Percentiles rank a stretch among this genome's conserved stretches.
Conservation (phyloP, 1,140 invertebrate species). For the Octopus sinensis region DNA sequence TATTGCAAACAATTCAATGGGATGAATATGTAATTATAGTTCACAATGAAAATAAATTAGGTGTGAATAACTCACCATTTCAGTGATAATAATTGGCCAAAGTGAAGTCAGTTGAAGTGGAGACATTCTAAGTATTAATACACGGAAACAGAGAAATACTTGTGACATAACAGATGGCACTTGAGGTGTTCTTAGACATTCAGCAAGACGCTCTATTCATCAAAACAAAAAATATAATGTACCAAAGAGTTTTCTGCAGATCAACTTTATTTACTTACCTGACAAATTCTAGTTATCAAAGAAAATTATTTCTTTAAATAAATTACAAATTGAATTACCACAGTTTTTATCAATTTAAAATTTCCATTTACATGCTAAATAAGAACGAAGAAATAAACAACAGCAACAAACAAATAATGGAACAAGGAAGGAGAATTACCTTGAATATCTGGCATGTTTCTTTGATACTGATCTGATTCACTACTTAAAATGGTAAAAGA, state of each 20-base stretch:
- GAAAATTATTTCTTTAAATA: too few relatives aligned
- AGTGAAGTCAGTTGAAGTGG: conserved; percentile 82
- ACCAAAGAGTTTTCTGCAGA: too few relatives aligned
- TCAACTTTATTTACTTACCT: too few relatives aligned
- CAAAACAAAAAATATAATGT: neutral
- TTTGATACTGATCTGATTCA: conserved; percentile 87
- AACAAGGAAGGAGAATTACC: conserved; percentile 60
- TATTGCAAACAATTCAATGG: too few relatives aligned
- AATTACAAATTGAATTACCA: too few relatives aligned
- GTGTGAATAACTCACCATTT: conserved; percentile 65
- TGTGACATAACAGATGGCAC: conserved; percentile 80
- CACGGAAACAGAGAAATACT: conserved; percentile 87
- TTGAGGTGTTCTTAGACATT: conserved; percentile 76
- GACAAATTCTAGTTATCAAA: too few relatives aligned
- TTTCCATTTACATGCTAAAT: too few relatives aligned
- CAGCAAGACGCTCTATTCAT: conserved; percentile 77
- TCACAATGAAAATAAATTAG: too few relatives aligned
- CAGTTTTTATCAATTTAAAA: too few relatives aligned
- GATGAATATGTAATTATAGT: too few relatives aligned
- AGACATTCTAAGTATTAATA: conserved; percentile 82
- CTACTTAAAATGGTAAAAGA: conserved; percentile 90
- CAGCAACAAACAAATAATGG: too few relatives aligned
- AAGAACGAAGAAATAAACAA: too few relatives aligned
- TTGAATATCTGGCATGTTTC: conserved; percentile 91
- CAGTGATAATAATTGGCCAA: conserved; percentile 91